A percentile compares a stretch with the other conserved stretches of the same genome.
Evolutionary conservation across 2,797 vertebrate genomes (phyloP).

Genomic region (Gorsachius magnificus): DNA sequence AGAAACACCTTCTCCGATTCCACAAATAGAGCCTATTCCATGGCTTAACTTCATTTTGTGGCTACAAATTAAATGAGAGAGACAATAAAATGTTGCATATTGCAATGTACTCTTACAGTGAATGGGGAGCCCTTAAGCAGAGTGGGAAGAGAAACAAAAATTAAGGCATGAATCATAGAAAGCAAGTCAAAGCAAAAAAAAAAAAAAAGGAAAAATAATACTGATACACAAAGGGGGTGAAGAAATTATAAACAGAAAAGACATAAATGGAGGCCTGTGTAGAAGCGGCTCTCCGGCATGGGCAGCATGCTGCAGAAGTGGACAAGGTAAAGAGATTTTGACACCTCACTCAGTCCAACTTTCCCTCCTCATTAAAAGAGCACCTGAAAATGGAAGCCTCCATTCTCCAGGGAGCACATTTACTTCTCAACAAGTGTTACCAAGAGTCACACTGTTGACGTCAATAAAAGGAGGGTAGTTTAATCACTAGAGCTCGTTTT

Average conservation of each 20-base stretch:
- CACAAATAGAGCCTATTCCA: background rate
- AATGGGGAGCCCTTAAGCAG: background rate
- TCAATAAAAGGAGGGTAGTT: background rate
- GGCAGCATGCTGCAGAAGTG: background rate
- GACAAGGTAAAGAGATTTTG: background rate
- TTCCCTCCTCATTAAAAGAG: background rate
- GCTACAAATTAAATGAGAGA: background rate
- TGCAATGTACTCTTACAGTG: background rate
- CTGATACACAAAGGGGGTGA: background rate
- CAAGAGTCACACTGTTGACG: rapidly evolving
- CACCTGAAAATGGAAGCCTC: background rate
- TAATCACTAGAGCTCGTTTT: background rate
- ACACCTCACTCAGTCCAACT: background rate
- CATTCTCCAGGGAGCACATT: background rate
- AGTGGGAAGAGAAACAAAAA: conserved; percentile 7
- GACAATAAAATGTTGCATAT: background rate
- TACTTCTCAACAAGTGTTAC: background rate
- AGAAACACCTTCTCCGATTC: background rate
- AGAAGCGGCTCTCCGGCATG: background rate
- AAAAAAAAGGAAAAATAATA: background rate
- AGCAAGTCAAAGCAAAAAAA: background rate
- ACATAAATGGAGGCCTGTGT: background rate
- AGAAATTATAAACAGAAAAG: background rate
- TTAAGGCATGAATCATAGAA: background rate
- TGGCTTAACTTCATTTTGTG: background rate